Evolutionary conservation across 2,113 vertebrate genomes (phyloP).

Genomic region (Himantopus leucocephalus): DNA sequence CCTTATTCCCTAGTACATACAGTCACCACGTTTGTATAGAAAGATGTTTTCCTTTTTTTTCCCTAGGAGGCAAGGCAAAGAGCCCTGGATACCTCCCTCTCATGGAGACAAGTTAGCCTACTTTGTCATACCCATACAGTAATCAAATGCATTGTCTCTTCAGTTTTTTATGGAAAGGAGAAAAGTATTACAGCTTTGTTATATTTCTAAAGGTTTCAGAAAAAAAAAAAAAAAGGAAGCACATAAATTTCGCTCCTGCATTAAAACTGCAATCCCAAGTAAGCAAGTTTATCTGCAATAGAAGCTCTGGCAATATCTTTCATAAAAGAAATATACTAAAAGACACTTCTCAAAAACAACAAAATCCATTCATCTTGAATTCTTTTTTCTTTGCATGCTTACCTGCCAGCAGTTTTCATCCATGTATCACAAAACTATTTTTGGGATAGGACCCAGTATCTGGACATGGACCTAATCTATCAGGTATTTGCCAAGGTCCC

Average conservation of each 20-base stretch:
- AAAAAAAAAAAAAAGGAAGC: neutral
- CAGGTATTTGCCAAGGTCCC: neutral
- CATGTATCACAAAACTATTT: neutral
- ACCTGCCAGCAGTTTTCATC: neutral
- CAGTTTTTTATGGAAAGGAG: neutral
- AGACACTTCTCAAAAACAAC: neutral
- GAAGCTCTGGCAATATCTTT: neutral
- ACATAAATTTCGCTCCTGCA: neutral
- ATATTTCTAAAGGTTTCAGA: neutral
- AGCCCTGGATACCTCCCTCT: neutral
- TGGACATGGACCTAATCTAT: neutral
- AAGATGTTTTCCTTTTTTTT: neutral
- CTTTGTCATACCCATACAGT: neutral
- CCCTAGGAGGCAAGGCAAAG: neutral
- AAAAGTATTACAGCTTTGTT: neutral
- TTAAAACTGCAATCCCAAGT: no score
- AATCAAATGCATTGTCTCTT: neutral
- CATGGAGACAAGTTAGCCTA: neutral
- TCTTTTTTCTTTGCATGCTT: neutral
- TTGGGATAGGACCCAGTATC: neutral
- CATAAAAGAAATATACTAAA: neutral
- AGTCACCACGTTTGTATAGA: neutral
- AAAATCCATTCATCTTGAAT: neutral
- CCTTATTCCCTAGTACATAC: neutral
- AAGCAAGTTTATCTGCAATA: neutral